These are phyloP conservation scores for Parapsyche elsis DNA, from an alignment of 1,140 invertebrate species.

Conservation along the genomic window DNA sequence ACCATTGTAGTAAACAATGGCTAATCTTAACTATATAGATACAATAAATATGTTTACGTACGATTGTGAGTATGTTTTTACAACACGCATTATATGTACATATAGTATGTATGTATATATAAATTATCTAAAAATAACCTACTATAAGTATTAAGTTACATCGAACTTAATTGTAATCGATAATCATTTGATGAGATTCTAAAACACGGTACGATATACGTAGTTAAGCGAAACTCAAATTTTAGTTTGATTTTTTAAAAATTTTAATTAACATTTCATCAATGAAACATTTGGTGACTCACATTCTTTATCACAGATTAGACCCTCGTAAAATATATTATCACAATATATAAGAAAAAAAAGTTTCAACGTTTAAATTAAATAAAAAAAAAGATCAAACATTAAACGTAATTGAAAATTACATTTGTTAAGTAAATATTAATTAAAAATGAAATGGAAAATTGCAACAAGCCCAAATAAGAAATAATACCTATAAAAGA, in stretches of 20 bases:
- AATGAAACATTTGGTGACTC: neutral
- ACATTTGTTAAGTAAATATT: no score
- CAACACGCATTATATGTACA: neutral
- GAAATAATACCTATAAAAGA: no score
- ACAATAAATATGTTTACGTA: neutral
- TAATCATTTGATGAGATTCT: no score
- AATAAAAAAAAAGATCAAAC: neutral
- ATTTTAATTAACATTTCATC: neutral
- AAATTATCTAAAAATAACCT: neutral
- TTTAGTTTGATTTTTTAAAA: no score
- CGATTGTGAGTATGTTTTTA: neutral
- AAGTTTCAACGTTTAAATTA: neutral
- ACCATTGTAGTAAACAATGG: neutral
- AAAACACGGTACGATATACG: no score
- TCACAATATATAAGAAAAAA: neutral
- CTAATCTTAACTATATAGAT: neutral
- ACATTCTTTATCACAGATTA: constrained; percentile 9
- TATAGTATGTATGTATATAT: neutral
- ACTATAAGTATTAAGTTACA: no score
- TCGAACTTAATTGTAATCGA: no score
- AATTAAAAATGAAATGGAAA: no score
- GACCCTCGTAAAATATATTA: constrained; percentile 5
- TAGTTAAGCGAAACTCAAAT: no score
- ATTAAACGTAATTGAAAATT: no score
- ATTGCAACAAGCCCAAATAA: no score